Evolutionary conservation across 1,140 invertebrate species (phyloP).

Genomic region (Euwallacea fornicatus): DNA sequence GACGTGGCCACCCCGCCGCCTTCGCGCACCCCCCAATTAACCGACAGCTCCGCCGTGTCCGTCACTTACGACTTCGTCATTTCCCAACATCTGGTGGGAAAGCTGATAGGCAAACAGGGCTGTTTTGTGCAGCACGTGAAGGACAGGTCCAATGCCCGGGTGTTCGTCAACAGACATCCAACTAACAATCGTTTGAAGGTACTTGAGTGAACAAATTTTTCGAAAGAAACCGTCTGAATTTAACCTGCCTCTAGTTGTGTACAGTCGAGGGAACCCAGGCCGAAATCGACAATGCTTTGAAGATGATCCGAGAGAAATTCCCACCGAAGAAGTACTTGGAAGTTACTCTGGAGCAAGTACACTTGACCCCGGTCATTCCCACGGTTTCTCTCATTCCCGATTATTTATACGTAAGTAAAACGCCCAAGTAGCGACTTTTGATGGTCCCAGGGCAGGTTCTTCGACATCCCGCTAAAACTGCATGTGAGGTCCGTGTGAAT

Average conservation of each 20-base stretch:
- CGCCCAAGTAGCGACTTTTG: neutral
- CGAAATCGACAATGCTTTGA: constrained; percentile 77
- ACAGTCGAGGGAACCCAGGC: constrained; percentile 62
- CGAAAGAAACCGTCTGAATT: neutral
- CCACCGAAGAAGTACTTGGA: constrained; percentile 76
- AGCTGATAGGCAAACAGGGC: constrained; percentile 84
- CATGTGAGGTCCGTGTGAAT: too few species aligned
- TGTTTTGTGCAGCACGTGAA: constrained; percentile 81
- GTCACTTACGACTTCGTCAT: constrained; percentile 76
- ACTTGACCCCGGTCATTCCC: constrained; percentile 61
- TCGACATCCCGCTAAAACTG: too few species aligned
- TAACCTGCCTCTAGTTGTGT: constrained; percentile 34
- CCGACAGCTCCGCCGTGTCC: constrained; percentile 20
- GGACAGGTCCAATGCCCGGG: constrained; percentile 72
- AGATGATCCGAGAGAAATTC: constrained; percentile 81
- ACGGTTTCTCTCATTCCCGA: constrained; percentile 62
- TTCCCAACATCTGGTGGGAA: constrained; percentile 77
- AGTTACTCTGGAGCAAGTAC: constrained; percentile 77
- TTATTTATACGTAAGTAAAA: constrained; percentile 60
- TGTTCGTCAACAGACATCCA: constrained; percentile 77
- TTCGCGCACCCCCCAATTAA: constrained; percentile 43
- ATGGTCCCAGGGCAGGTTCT: too few species aligned
- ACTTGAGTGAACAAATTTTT: neutral
- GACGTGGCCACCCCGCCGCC: constrained; percentile 65
- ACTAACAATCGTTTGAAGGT: constrained; percentile 71